These are phyloP conservation scores for Sebastes cheni DNA, from an alignment of 2,797 vertebrate species.

Conservation along the genomic window DNA sequence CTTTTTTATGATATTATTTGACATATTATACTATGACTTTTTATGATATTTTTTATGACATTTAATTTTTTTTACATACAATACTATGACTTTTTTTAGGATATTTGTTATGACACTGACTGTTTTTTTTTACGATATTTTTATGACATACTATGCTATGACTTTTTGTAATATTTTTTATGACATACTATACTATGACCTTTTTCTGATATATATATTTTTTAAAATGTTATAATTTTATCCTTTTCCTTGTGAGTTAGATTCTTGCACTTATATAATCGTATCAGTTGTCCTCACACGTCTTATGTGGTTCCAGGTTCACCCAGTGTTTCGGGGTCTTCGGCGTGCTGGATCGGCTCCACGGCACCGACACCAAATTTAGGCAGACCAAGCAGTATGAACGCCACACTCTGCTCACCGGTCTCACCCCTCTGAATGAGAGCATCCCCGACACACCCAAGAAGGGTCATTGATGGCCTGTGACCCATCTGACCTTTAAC, in stretches of 20 bases:
- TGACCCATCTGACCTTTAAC: background rate
- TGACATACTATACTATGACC: too few relatives aligned
- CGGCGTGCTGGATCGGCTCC: constrained; percentile 91
- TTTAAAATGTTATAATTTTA: too few relatives aligned
- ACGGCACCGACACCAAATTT: constrained; percentile 88
- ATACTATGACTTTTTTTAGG: too few relatives aligned
- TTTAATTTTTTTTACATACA: too few relatives aligned
- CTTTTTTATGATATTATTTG: too few relatives aligned
- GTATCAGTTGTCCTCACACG: background rate
- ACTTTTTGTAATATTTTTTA: too few relatives aligned
- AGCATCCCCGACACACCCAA: constrained; percentile 88
- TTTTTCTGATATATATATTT: too few relatives aligned
- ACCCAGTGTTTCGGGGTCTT: constrained; percentile 92
- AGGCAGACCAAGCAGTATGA: constrained; percentile 87
- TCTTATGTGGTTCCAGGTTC: constrained; percentile 81
- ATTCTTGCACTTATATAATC: background rate
- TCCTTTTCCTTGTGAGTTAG: background rate
- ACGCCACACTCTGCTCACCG: constrained; percentile 86
- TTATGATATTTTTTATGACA: too few relatives aligned
- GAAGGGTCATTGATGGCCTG: constrained; percentile 66
- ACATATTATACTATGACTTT: background rate
- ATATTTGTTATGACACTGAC: too few relatives aligned
- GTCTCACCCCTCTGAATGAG: constrained; percentile 85
- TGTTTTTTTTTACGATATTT: too few relatives aligned
- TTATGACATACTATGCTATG: too few relatives aligned